Evolutionary conservation across 2,888 invertebrate species (phyloP).

Genomic region (Dolichomitus sp.): DNA sequence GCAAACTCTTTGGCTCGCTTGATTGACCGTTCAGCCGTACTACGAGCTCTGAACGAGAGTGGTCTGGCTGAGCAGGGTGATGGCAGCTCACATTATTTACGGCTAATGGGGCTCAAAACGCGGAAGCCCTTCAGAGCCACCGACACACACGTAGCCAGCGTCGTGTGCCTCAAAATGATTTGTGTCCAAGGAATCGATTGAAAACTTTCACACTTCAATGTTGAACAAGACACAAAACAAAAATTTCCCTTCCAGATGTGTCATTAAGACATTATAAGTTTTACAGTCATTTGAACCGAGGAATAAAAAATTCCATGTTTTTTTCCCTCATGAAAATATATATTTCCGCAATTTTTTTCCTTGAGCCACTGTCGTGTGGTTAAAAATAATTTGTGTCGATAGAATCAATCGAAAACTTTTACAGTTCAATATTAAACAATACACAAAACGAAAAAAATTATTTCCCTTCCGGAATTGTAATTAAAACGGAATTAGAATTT

Average conservation of each 20-base stretch:
- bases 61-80: constrained; percentile 59
- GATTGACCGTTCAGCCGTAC: constrained; percentile 80
- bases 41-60: constrained; percentile 63
- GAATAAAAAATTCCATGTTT: too few relatives aligned
- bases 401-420: constrained; percentile 21
- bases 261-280: background rate
- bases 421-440: background rate
- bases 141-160: background rate
- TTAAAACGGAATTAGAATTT: constrained; percentile 2
- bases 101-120: constrained; percentile 81
- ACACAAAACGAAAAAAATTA: background rate
- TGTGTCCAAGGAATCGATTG: too few relatives aligned
- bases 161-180: background rate
- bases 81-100: constrained; percentile 81
- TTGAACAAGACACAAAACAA: background rate
- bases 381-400: constrained; percentile 25
- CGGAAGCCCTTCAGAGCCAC: constrained; percentile 75
- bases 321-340: too few relatives aligned
- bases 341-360: background rate
- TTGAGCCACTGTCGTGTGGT: constrained; percentile 2
- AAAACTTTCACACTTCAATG: constrained; percentile 7
- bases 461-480: background rate
- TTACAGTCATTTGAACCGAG: too few relatives aligned
- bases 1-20: constrained; percentile 73
- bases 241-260: background rate